These are phyloP conservation scores for Drosophila mayri DNA, from an alignment of 1,140 invertebrate species.

Conservation along the genomic window DNA sequence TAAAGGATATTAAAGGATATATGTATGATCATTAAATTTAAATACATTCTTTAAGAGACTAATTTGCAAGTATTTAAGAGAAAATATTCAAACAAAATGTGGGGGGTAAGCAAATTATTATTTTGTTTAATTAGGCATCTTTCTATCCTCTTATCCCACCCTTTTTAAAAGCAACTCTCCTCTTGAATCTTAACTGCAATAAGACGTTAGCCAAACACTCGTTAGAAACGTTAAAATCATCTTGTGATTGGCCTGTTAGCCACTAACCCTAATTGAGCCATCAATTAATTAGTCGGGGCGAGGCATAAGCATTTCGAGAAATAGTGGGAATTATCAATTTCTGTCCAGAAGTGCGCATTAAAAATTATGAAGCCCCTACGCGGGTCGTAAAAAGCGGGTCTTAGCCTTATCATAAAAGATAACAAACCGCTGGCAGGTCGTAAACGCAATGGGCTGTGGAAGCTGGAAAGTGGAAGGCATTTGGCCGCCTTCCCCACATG, in stretches of 20 bases:
- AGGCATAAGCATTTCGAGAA: slow-evolving; percentile 35
- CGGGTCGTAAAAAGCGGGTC: slow-evolving; percentile 30
- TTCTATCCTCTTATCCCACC: not conserved
- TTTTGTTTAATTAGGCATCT: not conserved
- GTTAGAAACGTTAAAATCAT: not conserved
- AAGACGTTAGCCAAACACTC: slow-evolving; percentile 13
- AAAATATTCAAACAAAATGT: not conserved
- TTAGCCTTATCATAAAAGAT: slow-evolving; percentile 50
- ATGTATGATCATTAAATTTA: not conserved
- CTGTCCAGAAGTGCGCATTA: slow-evolving; percentile 54
- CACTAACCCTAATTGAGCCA: slow-evolving; percentile 43
- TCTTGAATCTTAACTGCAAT: not conserved
- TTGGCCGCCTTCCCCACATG: slow-evolving; percentile 39
- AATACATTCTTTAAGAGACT: not conserved
- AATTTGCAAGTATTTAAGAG: not conserved
- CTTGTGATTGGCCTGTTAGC: slow-evolving; percentile 1
- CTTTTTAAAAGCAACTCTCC: too few species aligned
- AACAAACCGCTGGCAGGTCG: slow-evolving; percentile 39
- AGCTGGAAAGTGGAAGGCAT: slow-evolving; percentile 39
- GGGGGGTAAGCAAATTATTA: not conserved
- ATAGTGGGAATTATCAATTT: slow-evolving; percentile 68
- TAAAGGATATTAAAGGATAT: not conserved
- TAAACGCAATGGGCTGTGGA: slow-evolving; percentile 38
- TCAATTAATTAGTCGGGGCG: slow-evolving; percentile 63
- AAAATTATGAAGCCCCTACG: slow-evolving; percentile 60